Base-by-base conservation (phyloP, 2,113 vertebrate species). In the Brachionichthys hirsutus region DNA sequence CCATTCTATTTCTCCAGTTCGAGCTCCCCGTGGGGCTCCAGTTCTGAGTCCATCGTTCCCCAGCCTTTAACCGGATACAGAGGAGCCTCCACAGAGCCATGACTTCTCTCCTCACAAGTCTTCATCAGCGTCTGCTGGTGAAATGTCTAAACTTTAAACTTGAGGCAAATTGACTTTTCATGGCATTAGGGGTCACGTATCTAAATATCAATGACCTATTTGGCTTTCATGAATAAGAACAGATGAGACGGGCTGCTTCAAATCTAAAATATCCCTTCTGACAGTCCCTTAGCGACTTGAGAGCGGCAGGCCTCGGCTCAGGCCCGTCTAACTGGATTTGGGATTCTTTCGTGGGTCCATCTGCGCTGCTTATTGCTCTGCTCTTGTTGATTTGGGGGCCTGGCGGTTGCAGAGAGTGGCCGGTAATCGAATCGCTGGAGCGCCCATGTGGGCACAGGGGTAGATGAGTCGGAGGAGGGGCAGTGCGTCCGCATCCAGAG, bases 141-240 rank as follows among this genome's bases (percentile, higher is more conserved):
- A 54, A 64, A 46, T 19, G 12, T 19, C 9, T 55, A 62, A 60
- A 36, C 17, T 11, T 41, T n/a, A 36, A 14, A 12, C 36, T 34
- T 18, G 20, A 44, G 47, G 54, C 44, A 45, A 50, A 57, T 67
- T 14, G 44, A 54, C 22, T 70, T 5, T 19, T 4, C 0, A 11
- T 20, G 12, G 48, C 49, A 47, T 56, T 40, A 45, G 24, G 42
- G 42, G 6, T 45, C 52, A 55, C 12, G 34, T 47, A 56, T 75
- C 54, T 35, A 83, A 89, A 89, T 85, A 87, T 76, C 86, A 90
- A 82, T 49, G 49, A 49, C 63, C 80, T 62, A 82, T 88, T 89
- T 84, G 76, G 68, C 73, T 81, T 76, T 70, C 80, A 85, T 85
- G 77, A 88, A 70, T 63, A 71, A 20, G 41, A 73, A 14, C 8